Percentiles rank a stretch among this genome's conserved stretches.
phyloP scores from a whole-genome alignment of 1,140 invertebrate species.

The Berghia stephanieae region DNA sequence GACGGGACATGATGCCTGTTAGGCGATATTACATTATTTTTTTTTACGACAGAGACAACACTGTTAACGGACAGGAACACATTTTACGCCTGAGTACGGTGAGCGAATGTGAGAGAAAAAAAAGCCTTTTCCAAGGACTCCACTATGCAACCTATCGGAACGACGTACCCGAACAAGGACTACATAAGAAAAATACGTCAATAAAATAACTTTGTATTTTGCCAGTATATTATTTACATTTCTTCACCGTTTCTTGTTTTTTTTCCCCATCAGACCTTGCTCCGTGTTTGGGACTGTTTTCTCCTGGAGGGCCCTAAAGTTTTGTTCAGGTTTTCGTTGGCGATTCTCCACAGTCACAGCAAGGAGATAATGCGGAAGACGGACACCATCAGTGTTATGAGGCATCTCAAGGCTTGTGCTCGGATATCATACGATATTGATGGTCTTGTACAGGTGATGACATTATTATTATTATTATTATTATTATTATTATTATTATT shows the following conservation, averaged over 20 bases:
- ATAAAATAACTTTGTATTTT: neutral
- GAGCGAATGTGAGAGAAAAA: too few relatives aligned
- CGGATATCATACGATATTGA: slow-evolving; percentile 70
- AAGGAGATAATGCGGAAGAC: slow-evolving; percentile 64
- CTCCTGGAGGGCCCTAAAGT: slow-evolving; percentile 66
- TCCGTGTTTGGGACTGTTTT: slow-evolving; percentile 69
- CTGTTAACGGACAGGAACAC: too few relatives aligned
- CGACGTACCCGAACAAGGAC: too few relatives aligned
- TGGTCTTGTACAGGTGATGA: slow-evolving; percentile 66
- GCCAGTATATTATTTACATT: neutral
- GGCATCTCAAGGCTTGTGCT: slow-evolving; percentile 69
- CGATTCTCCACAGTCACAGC: slow-evolving; percentile 65
- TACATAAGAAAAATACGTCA: too few relatives aligned
- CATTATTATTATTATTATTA: neutral
- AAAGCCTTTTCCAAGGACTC: too few relatives aligned
- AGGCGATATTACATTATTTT: too few relatives aligned
- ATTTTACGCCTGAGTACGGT: too few relatives aligned
- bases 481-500: neutral
- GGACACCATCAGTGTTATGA: slow-evolving; percentile 70
- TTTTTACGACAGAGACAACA: too few relatives aligned
- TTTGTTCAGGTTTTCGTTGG: slow-evolving; percentile 65
- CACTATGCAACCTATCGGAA: too few relatives aligned
- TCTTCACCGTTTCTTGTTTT: slow-evolving; percentile 34
- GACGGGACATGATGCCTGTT: too few relatives aligned
- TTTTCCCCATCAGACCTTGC: slow-evolving; percentile 65